Evolutionary conservation across 1,140 invertebrate species (phyloP).

Genomic region (Pseudomyrmex pallidus): DNA sequence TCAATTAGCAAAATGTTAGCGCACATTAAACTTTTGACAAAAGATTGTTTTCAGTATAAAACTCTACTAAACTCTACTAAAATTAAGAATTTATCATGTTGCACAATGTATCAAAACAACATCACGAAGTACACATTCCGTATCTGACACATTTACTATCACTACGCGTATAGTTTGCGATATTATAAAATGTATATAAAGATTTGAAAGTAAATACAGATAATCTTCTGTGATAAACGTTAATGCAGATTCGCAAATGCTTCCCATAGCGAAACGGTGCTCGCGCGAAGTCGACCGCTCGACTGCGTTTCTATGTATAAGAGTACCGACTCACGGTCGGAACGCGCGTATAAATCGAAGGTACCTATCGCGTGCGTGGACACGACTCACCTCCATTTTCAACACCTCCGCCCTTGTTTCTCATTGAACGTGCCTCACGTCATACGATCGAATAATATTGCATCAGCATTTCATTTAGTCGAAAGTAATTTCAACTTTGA

Average conservation of each 20-base stretch:
- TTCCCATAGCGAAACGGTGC: neutral
- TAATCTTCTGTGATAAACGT: neutral
- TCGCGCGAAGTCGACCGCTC: slow-evolving; percentile 14
- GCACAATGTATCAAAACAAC: no score
- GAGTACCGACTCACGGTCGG: neutral
- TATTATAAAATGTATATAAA: neutral
- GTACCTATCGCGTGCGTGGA: slow-evolving; percentile 40
- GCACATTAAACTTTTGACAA: no score
- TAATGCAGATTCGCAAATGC: slow-evolving; percentile 19
- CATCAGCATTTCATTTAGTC: slow-evolving; percentile 43
- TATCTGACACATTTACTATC: no score
- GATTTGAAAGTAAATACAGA: neutral
- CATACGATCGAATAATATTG: neutral
- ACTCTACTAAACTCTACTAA: no score
- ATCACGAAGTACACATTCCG: no score
- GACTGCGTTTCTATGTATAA: slow-evolving; percentile 30
- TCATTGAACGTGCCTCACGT: slow-evolving; percentile 28
- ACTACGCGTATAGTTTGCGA: neutral
- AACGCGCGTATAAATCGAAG: slow-evolving; percentile 42
- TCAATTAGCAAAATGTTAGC: neutral
- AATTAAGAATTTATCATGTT: no score
- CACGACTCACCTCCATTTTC: slow-evolving; percentile 38
- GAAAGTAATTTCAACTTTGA: neutral
- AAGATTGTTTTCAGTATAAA: no score
- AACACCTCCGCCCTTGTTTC: slow-evolving; percentile 36